phyloP scores from a whole-genome alignment of 2,113 vertebrate genomes.

The Electrona antarctica region DNA sequence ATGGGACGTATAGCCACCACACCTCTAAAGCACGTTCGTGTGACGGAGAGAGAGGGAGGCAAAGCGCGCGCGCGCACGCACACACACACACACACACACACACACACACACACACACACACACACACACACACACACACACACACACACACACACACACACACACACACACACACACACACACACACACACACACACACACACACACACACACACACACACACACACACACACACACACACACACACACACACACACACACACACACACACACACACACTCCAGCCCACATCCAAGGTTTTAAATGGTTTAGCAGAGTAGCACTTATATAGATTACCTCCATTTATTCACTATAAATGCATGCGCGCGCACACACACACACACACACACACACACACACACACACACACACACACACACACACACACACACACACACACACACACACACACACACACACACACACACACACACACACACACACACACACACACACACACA shows the following conservation, averaged over 20 bases:
- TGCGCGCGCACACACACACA: background rate
- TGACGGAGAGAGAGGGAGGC: too few relatives aligned
- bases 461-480: slow-evolving; percentile 59
- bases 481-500: slow-evolving; percentile 58
- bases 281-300: slow-evolving; percentile 60
- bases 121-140: slow-evolving; percentile 19
- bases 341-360: slow-evolving; percentile 61
- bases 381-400: slow-evolving; percentile 22
- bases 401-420: slow-evolving; percentile 58
- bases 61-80: too few relatives aligned
- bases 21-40: too few relatives aligned
- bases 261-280: slow-evolving; percentile 24
- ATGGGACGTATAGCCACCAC: too few relatives aligned
- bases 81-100: too few relatives aligned
- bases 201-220: slow-evolving; percentile 20
- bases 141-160: background rate
- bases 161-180: background rate
- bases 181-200: slow-evolving; percentile 14
- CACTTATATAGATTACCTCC: slow-evolving; percentile 79
- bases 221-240: background rate
- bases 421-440: slow-evolving; percentile 59
- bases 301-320: slow-evolving; percentile 75
- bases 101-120: slow-evolving; percentile 1
- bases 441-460: slow-evolving; percentile 58
- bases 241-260: slow-evolving; percentile 13